Conservation (phyloP, 1,140 invertebrate genomes). For the Drosophila littoralis region DNA sequence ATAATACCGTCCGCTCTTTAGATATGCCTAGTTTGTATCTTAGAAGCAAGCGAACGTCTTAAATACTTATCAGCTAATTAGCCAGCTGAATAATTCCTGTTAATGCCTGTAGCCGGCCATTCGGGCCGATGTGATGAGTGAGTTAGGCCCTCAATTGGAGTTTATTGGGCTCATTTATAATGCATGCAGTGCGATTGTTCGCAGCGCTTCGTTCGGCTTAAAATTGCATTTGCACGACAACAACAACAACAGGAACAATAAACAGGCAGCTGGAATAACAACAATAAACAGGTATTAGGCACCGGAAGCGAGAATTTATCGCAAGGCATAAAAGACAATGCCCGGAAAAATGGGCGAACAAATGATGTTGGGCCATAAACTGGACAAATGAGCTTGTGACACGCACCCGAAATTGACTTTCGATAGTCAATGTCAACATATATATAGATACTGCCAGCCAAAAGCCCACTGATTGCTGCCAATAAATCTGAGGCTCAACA, state of each 20-base stretch:
- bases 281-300: conserved; percentile 81
- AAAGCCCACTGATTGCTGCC: conserved; percentile 75
- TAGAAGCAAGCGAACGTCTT: too few relatives aligned
- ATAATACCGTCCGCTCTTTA: too few relatives aligned
- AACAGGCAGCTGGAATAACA: conserved; percentile 37
- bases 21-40: too few relatives aligned
- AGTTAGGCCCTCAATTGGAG: conserved; percentile 50
- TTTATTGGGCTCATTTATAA: conserved; percentile 54
- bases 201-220: conserved; percentile 26
- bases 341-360: conserved; percentile 61
- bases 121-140: conserved; percentile 20
- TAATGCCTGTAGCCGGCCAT: too few relatives aligned
- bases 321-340: conserved; percentile 71
- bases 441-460: conserved; percentile 20
- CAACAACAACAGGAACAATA: conserved; percentile 36
- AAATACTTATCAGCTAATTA: too few relatives aligned
- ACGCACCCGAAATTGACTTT: conserved; percentile 81
- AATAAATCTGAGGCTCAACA: conserved; percentile 80
- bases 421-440: conserved; percentile 65
- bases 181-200: conserved; percentile 33
- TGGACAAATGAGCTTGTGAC: conserved; percentile 80
- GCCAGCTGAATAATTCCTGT: too few relatives aligned
- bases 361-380: conserved; percentile 76
- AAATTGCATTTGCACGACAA: conserved; percentile 45
- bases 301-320: conserved; percentile 79